Conservation (phyloP, 2,113 vertebrate genomes). For the Columbina picui region DNA sequence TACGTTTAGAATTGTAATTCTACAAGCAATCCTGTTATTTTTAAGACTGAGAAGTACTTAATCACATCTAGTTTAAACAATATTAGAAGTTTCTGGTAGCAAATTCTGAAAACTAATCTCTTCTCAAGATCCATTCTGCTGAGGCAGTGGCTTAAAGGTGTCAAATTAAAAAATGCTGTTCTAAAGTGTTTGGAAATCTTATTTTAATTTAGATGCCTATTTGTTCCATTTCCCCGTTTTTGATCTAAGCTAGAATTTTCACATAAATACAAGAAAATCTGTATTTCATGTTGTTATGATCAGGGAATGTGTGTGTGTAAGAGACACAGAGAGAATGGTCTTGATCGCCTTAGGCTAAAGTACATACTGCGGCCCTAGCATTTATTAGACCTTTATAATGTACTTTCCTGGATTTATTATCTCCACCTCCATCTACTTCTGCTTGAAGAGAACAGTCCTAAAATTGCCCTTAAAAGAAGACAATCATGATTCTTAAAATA, state of each 20-base stretch:
- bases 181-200: neutral
- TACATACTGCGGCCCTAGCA: constrained; percentile 2
- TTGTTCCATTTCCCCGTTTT: neutral
- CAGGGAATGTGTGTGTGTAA: neutral
- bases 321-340: constrained; percentile 4
- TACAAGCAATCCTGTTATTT: neutral
- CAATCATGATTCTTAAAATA: constrained; percentile 67
- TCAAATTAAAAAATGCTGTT: neutral
- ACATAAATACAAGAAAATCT: constrained; percentile 32
- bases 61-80: constrained; percentile 17
- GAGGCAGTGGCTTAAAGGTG: neutral
- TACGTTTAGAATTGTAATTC: neutral
- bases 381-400: constrained; percentile 62
- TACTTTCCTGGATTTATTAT: constrained; percentile 70
- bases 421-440: constrained; percentile 63
- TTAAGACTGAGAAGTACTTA: constrained; percentile 9
- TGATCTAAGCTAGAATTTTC: neutral
- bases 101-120: constrained; percentile 12
- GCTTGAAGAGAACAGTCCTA: constrained; percentile 65
- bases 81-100: neutral
- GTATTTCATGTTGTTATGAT: constrained; percentile 19
- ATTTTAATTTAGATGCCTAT: constrained; percentile 11
- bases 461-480: constrained; percentile 68
- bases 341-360: constrained; percentile 34
- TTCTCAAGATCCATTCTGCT: neutral